Evolutionary conservation across 1,140 invertebrate species (phyloP).

Genomic region (Leptinotarsa lineolata): DNA sequence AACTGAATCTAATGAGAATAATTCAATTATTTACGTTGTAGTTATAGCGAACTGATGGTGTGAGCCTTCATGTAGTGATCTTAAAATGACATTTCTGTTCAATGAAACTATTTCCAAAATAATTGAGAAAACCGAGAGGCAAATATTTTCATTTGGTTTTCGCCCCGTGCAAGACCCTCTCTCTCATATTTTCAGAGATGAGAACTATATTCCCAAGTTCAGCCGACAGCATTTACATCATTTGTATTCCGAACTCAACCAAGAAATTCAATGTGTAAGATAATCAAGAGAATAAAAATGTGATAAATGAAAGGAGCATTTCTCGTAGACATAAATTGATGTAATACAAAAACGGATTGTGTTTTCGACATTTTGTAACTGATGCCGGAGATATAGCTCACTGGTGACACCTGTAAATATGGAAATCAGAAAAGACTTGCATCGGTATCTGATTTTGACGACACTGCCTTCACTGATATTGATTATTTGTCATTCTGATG

Average conservation of each 20-base stretch:
- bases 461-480: slow-evolving; percentile 16
- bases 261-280: slow-evolving; percentile 1
- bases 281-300: slow-evolving; percentile 1
- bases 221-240: neutral
- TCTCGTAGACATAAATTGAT: neutral
- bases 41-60: too few relatives aligned
- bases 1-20: too few relatives aligned
- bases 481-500: slow-evolving; percentile 28
- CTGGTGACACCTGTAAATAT: slow-evolving; percentile 27
- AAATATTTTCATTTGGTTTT: too few relatives aligned
- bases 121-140: too few relatives aligned
- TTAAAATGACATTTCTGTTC: too few relatives aligned
- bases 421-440: slow-evolving; percentile 25
- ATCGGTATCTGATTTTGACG: slow-evolving; percentile 26
- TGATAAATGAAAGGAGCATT: neutral
- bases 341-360: slow-evolving; percentile 18
- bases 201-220: too few relatives aligned
- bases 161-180: too few relatives aligned
- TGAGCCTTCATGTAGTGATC: too few relatives aligned
- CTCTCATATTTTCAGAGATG: too few relatives aligned
- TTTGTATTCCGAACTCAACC: neutral
- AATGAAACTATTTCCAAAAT: too few relatives aligned
- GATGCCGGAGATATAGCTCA: slow-evolving; percentile 10
- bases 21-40: too few relatives aligned
- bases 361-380: slow-evolving; percentile 11